Evolutionary conservation across 2,888 invertebrate genomes (phyloP), one percentile per base, ranked within the genome.

Genomic region (Amiota mariae): DNA sequence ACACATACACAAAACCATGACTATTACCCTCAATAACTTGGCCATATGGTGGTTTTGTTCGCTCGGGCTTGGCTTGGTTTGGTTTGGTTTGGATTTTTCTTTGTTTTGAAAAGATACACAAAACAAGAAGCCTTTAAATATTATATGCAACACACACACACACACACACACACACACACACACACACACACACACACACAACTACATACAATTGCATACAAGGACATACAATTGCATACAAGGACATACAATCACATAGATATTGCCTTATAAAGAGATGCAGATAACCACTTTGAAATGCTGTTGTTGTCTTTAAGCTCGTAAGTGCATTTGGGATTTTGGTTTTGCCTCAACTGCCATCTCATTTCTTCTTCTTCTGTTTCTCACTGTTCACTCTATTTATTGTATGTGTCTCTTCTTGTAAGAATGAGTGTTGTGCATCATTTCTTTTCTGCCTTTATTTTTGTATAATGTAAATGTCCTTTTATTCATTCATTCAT

Each of bases 241-340:
- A 20, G 9, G 4, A 20, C 11, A 59, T 15, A 59, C 59, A 15
- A 59, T 20, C 12, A 59, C 59, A 15, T 18, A 59, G 24, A 24
- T 24, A 24, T 3, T 24, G 24, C 24, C 24, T 24, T n/a, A 59
- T 20, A 59, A 20, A 59, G 11, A 0, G 54, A 51, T 18, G 59
- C 20, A 59, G n/a, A 20, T 20, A 59, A 18, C 59, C 36, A 36
- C 36, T 36, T 36, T 6, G 8, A 6, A 4, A 36, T 36, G 36
- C 36, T 24, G 20, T 68, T 68, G 67, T 68, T 71, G 56, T 71
- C 81, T 75, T 74, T 73, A 64, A 74, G 73, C 76, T 71, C 70
- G 77, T 78, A 78, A 85, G 85, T 82, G 80, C 85, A 82, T 79
- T 80, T 80, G 85, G 83, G 77, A 80, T 75, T 75, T 73, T 73